phyloP scores from a whole-genome alignment of 2,888 invertebrate species.

The Drosophila paranaensis region DNA sequence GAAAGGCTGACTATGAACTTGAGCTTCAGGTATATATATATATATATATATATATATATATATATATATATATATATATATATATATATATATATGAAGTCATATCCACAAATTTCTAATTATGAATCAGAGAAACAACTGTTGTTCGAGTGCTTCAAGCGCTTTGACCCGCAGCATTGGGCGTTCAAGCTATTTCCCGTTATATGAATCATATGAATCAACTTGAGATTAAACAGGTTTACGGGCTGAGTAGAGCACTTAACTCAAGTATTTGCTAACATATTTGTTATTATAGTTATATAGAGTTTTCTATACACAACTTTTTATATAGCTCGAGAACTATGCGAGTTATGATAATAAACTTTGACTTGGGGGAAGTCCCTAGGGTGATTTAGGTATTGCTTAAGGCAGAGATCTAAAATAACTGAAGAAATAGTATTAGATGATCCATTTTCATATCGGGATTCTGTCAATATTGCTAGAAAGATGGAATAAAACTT shows the following conservation, averaged over 20 bases:
- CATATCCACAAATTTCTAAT: slow-evolving; percentile 30
- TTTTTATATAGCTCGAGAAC: background rate
- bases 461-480: too few relatives aligned
- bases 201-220: slow-evolving; percentile 5
- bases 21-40: slow-evolving; percentile 3
- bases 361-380: background rate
- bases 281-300: background rate
- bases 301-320: background rate
- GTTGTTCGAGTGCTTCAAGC: background rate
- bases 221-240: slow-evolving; percentile 3
- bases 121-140: slow-evolving; percentile 27
- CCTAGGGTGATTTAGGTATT: too few relatives aligned
- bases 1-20: slow-evolving; percentile 30
- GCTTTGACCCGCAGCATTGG: background rate
- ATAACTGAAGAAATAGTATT: too few relatives aligned
- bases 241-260: background rate
- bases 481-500: too few relatives aligned
- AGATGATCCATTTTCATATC: too few relatives aligned
- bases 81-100: background rate
- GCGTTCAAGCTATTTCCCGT: slow-evolving; percentile 1
- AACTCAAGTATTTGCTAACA: background rate
- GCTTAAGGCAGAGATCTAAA: too few relatives aligned
- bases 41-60: too few relatives aligned
- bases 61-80: background rate
- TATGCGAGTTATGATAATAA: background rate